Evolutionary conservation across 2,888 invertebrate species (phyloP), one percentile per base, ranked within the genome.

Genomic region (Scaptomyza reducta): DNA sequence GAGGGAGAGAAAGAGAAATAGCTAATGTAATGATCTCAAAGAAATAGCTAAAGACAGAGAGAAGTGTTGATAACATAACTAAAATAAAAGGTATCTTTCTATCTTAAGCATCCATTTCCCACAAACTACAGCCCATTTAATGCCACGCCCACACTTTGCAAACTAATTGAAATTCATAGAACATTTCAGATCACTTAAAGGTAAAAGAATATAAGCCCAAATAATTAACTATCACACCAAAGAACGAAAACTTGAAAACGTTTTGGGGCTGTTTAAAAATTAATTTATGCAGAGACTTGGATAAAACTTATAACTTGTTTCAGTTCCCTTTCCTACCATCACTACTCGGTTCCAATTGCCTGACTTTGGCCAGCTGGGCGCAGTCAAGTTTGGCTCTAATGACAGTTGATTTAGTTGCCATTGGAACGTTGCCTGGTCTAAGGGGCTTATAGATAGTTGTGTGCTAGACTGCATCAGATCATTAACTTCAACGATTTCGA

Each of bases 401-500:
- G 85, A 74, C 83, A 83, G 70, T 85, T 85, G 85, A 83, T 82
- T 84, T 79, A 83, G 74, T 66, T 75, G 65, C 47, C n/a, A 16
- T 29, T 16, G 13, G 18, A 9, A 9, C 10, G 29, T 13, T 38
- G 40, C 16, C 40, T 40, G 40, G 40, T 16, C 18, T 45, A 68
- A 60, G 75, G 78, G 65, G 65, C 70, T 72, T 66, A 57, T 42
- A 67, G 64, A 72, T 71, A 72, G 63, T 74, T 79, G 77, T 62
- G 65, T 62, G 67, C 62, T 58, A 79, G 85, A 84, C 84, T 66
- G 81, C 81, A 76, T 64, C 84, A 84, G 86, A 84, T 84, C 84
- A 84, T 84, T 84, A 84, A 84, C 83, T 84, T 74, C 66, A 70
- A 70, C 86, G 68, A 84, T 83, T 83, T 64, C 71, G 64, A 81